Percentiles rank a stretch among this genome's conserved stretches.
Conservation (phyloP, 1,140 invertebrate genomes). For the Antheraea mylitta region DNA sequence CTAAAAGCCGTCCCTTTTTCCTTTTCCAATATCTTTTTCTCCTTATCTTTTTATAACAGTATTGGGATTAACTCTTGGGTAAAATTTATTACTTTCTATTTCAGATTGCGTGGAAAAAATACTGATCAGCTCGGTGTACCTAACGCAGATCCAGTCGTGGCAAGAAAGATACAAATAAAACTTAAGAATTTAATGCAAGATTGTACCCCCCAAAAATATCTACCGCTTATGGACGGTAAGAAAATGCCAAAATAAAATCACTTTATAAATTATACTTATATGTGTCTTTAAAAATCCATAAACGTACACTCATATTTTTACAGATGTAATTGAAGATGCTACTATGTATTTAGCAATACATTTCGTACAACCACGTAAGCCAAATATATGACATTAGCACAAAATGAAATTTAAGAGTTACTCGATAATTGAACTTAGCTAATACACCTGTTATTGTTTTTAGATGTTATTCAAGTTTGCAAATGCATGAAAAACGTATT, state of each 20-base stretch:
- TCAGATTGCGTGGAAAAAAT: slow-evolving; percentile 52
- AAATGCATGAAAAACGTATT: slow-evolving; percentile 70
- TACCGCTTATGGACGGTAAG: slow-evolving; percentile 45
- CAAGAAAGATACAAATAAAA: slow-evolving; percentile 63
- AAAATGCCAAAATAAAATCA: slow-evolving; percentile 2
- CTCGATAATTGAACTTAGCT: neutral
- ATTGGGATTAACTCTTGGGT: neutral
- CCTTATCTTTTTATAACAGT: neutral
- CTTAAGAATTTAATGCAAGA: slow-evolving; percentile 43
- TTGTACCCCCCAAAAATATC: slow-evolving; percentile 43
- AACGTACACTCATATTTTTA: slow-evolving; percentile 18
- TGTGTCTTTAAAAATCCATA: neutral
- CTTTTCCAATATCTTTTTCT: neutral
- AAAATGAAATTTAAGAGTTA: neutral
- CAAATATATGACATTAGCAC: neutral
- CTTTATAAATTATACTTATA: neutral
- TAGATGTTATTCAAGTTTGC: slow-evolving; percentile 62
- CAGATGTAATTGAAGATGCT: slow-evolving; percentile 60
- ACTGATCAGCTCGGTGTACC: slow-evolving; percentile 46
- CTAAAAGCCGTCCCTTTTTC: neutral
- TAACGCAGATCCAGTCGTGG: slow-evolving; percentile 52
- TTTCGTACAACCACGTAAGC: slow-evolving; percentile 57
- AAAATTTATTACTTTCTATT: neutral
- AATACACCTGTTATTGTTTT: neutral
- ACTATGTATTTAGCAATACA: slow-evolving; percentile 57